Conservation (phyloP, 2,888 invertebrate species). For the Hypena proboscidalis region DNA sequence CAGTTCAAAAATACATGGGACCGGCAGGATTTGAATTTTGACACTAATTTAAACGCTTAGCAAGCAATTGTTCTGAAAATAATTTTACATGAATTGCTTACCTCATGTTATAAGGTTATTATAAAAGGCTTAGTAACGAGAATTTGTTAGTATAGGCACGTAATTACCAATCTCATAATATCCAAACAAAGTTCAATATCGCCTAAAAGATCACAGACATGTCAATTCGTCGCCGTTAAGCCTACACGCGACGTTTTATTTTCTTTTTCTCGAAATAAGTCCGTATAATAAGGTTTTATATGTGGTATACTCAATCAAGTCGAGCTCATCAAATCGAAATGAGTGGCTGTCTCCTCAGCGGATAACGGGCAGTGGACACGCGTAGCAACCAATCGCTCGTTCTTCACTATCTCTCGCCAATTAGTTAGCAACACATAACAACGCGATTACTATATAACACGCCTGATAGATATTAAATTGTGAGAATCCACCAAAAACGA, state of each 20-base stretch:
- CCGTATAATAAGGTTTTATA: slow-evolving; percentile 41
- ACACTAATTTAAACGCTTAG: too few relatives aligned
- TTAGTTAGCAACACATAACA: slow-evolving; percentile 25
- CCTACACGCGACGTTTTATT: slow-evolving; percentile 11
- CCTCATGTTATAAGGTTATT: too few relatives aligned
- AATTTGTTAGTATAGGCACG: too few relatives aligned
- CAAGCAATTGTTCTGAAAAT: too few relatives aligned
- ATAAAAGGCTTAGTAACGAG: not conserved
- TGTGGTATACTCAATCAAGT: slow-evolving; percentile 44
- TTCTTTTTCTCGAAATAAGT: slow-evolving; percentile 23
- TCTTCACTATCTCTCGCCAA: slow-evolving; percentile 18
- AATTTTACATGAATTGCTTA: too few relatives aligned
- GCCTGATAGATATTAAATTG: slow-evolving; percentile 20
- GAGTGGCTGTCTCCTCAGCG: slow-evolving; percentile 53
- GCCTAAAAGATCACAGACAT: slow-evolving; percentile 9
- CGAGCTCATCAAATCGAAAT: slow-evolving; percentile 59
- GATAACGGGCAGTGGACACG: slow-evolving; percentile 60
- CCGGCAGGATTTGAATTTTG: too few relatives aligned
- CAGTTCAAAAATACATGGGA: too few relatives aligned
- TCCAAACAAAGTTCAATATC: slow-evolving; percentile 4
- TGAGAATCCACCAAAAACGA: slow-evolving; percentile 11
- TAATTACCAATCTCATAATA: too few relatives aligned
- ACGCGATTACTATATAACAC: slow-evolving; percentile 14
- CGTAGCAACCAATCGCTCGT: slow-evolving; percentile 45
- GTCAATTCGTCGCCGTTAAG: slow-evolving; percentile 18